These are phyloP conservation scores for Tigriopus japonicus DNA, from an alignment of 1,140 invertebrate genomes.

Conservation along the genomic window DNA sequence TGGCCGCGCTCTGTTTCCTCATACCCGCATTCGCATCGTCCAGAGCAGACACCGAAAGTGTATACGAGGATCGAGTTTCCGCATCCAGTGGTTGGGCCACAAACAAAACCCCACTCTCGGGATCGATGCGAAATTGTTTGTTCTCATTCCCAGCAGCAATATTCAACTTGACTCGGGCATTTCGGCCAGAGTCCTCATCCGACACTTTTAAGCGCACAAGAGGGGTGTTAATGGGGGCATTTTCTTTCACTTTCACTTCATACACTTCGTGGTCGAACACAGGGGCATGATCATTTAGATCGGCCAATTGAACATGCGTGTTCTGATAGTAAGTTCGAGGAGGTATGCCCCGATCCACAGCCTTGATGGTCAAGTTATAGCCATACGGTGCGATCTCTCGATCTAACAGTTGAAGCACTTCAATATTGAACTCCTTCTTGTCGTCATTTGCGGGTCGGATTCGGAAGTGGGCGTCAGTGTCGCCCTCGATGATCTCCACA, in stretches of 20 bases:
- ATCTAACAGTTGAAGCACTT: constrained; percentile 52
- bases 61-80: constrained; percentile 68
- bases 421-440: constrained; percentile 30
- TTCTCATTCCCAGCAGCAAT: constrained; percentile 83
- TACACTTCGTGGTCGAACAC: constrained; percentile 74
- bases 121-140: constrained; percentile 64
- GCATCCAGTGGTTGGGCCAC: constrained; percentile 65
- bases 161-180: constrained; percentile 60
- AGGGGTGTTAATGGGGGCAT: constrained; percentile 65
- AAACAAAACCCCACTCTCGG: constrained; percentile 70
- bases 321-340: constrained; percentile 47
- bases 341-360: constrained; percentile 60
- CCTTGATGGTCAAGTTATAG: constrained; percentile 67
- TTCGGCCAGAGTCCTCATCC: constrained; percentile 59
- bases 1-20: constrained; percentile 63
- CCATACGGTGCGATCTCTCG: constrained; percentile 49
- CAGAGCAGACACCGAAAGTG: constrained; percentile 69
- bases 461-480: constrained; percentile 65
- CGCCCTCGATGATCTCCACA: constrained; percentile 70
- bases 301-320: constrained; percentile 51
- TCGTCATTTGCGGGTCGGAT: constrained; percentile 32
- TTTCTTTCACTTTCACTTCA: constrained; percentile 67
- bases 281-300: constrained; percentile 63
- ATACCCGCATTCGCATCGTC: constrained; percentile 66
- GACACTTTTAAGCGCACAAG: constrained; percentile 64